Evolutionary conservation across 1,140 invertebrate genomes (phyloP), one percentile per base, ranked within the genome.

Genomic region (Drosophila carrolli): DNA sequence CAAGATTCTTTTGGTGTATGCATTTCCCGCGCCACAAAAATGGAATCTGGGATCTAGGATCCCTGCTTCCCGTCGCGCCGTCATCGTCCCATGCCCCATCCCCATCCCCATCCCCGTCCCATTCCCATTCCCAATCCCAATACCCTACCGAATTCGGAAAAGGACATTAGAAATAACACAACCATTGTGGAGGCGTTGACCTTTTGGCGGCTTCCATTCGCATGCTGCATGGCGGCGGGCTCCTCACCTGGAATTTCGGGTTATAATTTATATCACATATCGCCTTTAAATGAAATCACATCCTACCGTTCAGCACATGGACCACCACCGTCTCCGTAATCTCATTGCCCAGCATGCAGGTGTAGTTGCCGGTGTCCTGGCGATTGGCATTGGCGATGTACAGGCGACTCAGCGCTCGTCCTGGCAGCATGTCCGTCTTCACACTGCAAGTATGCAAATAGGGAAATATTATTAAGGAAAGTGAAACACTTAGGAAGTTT

Each of bases 301-400:
- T 71, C 93, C 94, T 93, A 97, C 96, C 96, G 94, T 96, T 97
- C 54, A 97, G 93, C 47, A 97, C 96, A 92, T 97, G 96, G 32
- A 97, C 96, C 65, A 95, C 94, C 58, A 97, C 96, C 23, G 94
- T 94, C 29, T 96, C 96, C 27, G 95, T 94, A 9, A 96, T 96
- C 58, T 96, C 95, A 71, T 97, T 96, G 43, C 95, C 95, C 57
- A 97, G 93, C 19, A 95, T 94, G 82, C 97, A 97, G 53, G 96
- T 96, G 91, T 97, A 97, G 91, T 97, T 97, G 23, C 96, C 96
- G n/a, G 96, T 97, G 90, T 97, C 96, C 75, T 95, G 95, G 75
- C 95, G 95, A 84, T 96, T 95, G 32, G 96, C 96, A 92, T 97
- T 97, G 63, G 96, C 96, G 71, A 97, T 97, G 92, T 96, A 96